Evolutionary conservation across 2,113 vertebrate species (phyloP).

Genomic region (Podilymbus podiceps): DNA sequence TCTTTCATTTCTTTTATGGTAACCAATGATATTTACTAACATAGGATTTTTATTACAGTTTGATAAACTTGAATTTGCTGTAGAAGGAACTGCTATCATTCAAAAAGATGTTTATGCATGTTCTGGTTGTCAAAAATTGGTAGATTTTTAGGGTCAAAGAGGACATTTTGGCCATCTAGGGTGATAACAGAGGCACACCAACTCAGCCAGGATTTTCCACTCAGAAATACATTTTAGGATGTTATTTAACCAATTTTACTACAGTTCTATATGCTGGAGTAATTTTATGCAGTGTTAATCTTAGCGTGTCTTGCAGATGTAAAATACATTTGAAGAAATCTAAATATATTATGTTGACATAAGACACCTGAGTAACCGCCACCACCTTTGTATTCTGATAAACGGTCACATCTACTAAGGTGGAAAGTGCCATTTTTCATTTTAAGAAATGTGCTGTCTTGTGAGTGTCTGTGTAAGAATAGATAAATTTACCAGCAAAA

Average conservation of each 20-base stretch:
- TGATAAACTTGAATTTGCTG: not conserved
- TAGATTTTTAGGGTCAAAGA: not conserved
- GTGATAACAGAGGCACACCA: not conserved
- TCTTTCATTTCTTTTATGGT: not conserved
- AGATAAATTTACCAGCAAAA: not conserved
- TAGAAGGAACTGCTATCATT: not conserved
- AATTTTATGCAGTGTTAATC: not conserved
- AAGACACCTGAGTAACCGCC: not conserved
- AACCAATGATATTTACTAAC: not conserved
- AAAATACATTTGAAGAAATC: not conserved
- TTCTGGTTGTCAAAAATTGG: not conserved
- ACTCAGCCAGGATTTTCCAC: not conserved
- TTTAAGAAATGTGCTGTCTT: not conserved
- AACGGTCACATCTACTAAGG: not conserved
- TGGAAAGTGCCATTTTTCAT: not conserved
- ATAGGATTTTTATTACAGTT: not conserved
- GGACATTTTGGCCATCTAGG: not conserved
- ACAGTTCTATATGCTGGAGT: not conserved
- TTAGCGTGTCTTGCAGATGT: not conserved
- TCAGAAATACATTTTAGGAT: not conserved
- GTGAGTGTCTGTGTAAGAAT: not conserved
- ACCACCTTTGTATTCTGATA: not conserved
- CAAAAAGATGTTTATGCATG: not conserved
- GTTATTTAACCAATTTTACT: not conserved
- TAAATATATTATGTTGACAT: not conserved